Evolutionary conservation across 2,888 invertebrate species (phyloP).

Genomic region (Elmis aenea): DNA sequence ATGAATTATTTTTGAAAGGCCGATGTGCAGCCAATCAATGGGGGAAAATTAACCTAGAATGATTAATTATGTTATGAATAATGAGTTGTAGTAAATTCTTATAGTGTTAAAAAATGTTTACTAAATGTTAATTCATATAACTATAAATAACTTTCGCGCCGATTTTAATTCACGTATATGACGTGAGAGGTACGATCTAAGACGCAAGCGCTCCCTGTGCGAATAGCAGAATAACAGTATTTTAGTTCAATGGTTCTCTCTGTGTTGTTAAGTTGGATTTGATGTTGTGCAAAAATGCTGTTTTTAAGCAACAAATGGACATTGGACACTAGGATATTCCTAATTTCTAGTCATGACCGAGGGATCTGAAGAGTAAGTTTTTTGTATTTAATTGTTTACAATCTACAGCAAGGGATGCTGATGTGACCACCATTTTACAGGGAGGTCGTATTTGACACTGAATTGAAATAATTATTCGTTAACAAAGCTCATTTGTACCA

Average conservation of each 20-base stretch:
- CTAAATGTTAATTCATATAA: too few species aligned
- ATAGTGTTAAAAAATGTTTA: too few species aligned
- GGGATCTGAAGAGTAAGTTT: constrained; percentile 29
- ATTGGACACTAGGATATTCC: constrained; percentile 25
- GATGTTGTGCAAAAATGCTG: constrained; percentile 48
- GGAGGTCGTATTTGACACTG: constrained; percentile 22
- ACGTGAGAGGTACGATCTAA: not conserved
- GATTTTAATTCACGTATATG: not conserved
- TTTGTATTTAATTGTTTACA: constrained; percentile 10
- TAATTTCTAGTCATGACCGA: constrained; percentile 30
- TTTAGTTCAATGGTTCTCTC: constrained; percentile 46
- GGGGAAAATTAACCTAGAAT: too few species aligned
- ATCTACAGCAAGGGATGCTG: constrained; percentile 17
- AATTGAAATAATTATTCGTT: constrained; percentile 24
- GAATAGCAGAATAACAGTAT: constrained; percentile 26
- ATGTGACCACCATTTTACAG: constrained; percentile 25
- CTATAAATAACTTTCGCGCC: not conserved
- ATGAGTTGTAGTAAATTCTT: too few species aligned
- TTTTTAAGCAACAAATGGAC: constrained; percentile 34
- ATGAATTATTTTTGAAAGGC: too few species aligned
- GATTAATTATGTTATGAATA: too few species aligned
- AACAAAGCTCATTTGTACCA: constrained; percentile 25
- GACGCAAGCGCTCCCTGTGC: constrained; percentile 9
- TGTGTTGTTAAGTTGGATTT: constrained; percentile 45
- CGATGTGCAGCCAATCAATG: too few species aligned